A percentile compares a stretch with the other conserved stretches of the same genome.
Evolutionary conservation across 2,888 invertebrate species (phyloP).

Genomic region (Mongoloraphidia duomilia): DNA sequence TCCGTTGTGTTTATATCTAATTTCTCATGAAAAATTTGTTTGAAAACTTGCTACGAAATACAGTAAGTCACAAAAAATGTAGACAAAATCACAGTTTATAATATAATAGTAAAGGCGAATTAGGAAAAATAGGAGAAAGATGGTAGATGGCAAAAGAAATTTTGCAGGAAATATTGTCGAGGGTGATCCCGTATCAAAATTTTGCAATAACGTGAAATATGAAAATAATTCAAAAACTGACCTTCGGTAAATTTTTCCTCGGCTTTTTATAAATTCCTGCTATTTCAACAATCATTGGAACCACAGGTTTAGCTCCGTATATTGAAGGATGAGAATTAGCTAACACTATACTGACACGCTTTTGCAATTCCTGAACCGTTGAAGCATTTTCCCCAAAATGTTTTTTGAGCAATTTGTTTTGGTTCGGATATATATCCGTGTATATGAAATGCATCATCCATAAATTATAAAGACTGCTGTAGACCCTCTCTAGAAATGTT

Average conservation of each 20-base stretch:
- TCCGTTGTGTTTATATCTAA: conserved; percentile 19
- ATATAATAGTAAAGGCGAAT: too few relatives aligned
- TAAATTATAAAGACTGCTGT: not conserved
- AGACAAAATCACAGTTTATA: too few relatives aligned
- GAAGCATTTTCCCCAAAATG: conserved; percentile 8
- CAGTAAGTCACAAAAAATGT: too few relatives aligned
- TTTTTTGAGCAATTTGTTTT: conserved; percentile 9
- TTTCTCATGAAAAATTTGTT: conserved; percentile 15
- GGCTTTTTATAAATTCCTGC: conserved; percentile 27
- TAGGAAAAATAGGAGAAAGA: too few relatives aligned
- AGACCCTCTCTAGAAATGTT: not conserved
- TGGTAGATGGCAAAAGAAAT: too few relatives aligned
- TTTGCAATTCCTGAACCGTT: conserved; percentile 12
- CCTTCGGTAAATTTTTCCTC: conserved; percentile 25
- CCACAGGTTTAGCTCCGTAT: conserved; percentile 23
- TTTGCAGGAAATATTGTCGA: too few relatives aligned
- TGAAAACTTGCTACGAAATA: too few relatives aligned
- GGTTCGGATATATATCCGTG: conserved; percentile 5
- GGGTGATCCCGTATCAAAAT: too few relatives aligned
- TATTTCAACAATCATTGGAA: conserved; percentile 26
- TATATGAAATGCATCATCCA: conserved; percentile 5
- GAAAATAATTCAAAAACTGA: conserved; percentile 11
- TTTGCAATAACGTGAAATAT: too few relatives aligned
- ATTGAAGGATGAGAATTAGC: conserved; percentile 26
- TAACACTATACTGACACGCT: conserved; percentile 23